Conservation (phyloP, 2,888 invertebrate genomes). For the Caenorhabditis uteleia region DNA sequence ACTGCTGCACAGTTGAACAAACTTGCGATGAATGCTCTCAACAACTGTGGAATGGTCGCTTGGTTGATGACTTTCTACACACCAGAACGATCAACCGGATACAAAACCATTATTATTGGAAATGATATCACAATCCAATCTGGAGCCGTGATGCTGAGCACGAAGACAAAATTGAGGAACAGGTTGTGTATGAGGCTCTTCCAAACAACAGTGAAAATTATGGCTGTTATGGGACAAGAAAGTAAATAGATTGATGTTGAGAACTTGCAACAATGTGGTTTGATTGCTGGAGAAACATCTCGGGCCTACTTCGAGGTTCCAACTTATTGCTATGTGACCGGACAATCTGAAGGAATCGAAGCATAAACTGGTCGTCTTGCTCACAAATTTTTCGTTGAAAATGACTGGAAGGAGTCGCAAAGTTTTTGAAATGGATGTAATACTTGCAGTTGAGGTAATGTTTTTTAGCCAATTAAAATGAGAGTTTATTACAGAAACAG, state of each 20-base stretch:
- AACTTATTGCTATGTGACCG: constrained; percentile 94
- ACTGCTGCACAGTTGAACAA: constrained; percentile 42
- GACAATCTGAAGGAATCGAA: constrained; percentile 96
- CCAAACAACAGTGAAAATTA: constrained; percentile 68
- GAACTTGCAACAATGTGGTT: constrained; percentile 78
- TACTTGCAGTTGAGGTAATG: constrained; percentile 85
- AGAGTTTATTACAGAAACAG: too few relatives aligned
- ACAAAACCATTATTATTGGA: constrained; percentile 89
- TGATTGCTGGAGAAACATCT: constrained; percentile 97
- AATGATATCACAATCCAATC: constrained; percentile 94
- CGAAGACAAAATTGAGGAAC: constrained; percentile 73
- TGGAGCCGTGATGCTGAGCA: constrained; percentile 83
- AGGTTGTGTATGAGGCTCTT: constrained; percentile 56
- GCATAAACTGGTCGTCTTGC: constrained; percentile 91
- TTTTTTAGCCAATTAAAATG: constrained; percentile 79
- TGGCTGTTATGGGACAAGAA: constrained; percentile 75
- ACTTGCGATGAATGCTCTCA: constrained; percentile 90
- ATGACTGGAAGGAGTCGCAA: constrained; percentile 81
- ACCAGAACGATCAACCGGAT: constrained; percentile 88
- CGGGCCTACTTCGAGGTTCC: constrained; percentile 86
- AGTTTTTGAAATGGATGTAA: constrained; percentile 88
- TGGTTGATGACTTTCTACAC: constrained; percentile 77
- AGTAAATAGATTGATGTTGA: constrained; percentile 82
- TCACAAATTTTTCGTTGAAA: constrained; percentile 84
- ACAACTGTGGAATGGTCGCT: constrained; percentile 95